Evolutionary conservation across 2,113 vertebrate species (phyloP).

Genomic region (Climacteris rufus): DNA sequence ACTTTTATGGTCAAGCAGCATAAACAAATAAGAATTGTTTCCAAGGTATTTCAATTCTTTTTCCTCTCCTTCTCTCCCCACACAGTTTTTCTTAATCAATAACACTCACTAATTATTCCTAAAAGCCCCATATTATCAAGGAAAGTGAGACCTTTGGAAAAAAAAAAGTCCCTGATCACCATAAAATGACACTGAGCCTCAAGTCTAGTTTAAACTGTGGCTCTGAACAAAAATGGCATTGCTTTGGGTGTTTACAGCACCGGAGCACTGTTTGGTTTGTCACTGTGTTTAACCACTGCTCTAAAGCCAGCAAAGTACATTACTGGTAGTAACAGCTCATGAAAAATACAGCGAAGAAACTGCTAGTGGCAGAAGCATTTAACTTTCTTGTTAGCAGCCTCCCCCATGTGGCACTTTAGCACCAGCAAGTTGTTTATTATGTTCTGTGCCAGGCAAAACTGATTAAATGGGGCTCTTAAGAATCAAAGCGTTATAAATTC

Average conservation of each 20-base stretch:
- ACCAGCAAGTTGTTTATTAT: conserved; percentile 98
- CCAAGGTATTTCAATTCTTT: conserved; percentile 40
- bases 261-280: conserved; percentile 77
- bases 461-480: conserved; percentile 98
- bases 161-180: neutral
- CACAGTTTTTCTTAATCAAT: neutral
- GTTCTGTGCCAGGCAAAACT: conserved; percentile 93
- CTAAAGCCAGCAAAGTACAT: conserved; percentile 84
- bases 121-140: conserved; percentile 21
- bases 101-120: conserved; percentile 27
- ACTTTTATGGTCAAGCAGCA: conserved; percentile 63
- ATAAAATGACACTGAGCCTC: neutral
- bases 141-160: neutral
- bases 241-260: conserved; percentile 50
- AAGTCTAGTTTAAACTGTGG: neutral
- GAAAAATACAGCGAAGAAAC: conserved; percentile 92
- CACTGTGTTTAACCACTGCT: conserved; percentile 80
- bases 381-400: conserved; percentile 94
- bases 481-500: conserved; percentile 99
- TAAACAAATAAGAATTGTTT: conserved; percentile 69
- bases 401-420: conserved; percentile 96
- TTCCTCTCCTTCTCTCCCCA: neutral
- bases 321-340: conserved; percentile 86
- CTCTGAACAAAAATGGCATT: conserved; percentile 49
- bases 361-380: conserved; percentile 93